Percentiles rank a stretch among this genome's conserved stretches.
Evolutionary conservation across 1,140 invertebrate genomes (phyloP).

Genomic region (Cepaea nemoralis): DNA sequence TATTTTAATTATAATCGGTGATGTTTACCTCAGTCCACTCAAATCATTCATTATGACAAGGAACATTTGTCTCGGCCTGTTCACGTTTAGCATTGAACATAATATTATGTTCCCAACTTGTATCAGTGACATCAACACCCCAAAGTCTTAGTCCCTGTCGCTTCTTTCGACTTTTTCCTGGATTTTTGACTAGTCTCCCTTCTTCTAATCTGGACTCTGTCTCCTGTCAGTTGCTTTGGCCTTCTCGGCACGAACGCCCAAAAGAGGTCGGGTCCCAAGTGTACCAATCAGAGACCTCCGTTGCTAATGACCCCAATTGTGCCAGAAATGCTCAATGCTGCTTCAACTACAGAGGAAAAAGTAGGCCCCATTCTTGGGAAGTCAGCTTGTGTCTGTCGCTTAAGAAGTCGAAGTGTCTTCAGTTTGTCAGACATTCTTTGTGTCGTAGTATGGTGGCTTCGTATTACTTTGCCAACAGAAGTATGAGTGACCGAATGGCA

Average conservation of each 20-base stretch:
- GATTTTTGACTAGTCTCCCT: background rate
- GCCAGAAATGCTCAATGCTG: background rate
- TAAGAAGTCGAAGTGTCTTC: background rate
- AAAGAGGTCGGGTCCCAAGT: conserved; percentile 10
- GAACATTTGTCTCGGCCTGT: too few relatives aligned
- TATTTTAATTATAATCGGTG: too few relatives aligned
- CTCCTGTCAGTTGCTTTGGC: background rate
- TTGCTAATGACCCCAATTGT: conserved; percentile 8
- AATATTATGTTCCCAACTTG: too few relatives aligned
- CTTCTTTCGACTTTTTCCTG: too few relatives aligned
- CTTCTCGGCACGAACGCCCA: background rate
- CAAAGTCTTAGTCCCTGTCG: too few relatives aligned
- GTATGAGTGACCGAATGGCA: too few relatives aligned
- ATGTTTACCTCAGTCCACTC: too few relatives aligned
- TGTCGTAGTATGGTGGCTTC: background rate
- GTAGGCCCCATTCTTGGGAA: background rate
- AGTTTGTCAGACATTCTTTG: background rate
- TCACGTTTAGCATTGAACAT: too few relatives aligned
- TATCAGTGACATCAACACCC: too few relatives aligned
- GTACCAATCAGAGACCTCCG: conserved; percentile 7
- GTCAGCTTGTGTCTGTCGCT: background rate
- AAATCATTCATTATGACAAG: too few relatives aligned
- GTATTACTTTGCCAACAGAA: background rate
- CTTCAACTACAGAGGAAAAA: background rate
- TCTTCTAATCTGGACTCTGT: background rate